Percentiles rank a stretch among this genome's conserved stretches.
Evolutionary conservation across 2,113 vertebrate genomes (phyloP).

Genomic region (Porphyrio hochstetteri): DNA sequence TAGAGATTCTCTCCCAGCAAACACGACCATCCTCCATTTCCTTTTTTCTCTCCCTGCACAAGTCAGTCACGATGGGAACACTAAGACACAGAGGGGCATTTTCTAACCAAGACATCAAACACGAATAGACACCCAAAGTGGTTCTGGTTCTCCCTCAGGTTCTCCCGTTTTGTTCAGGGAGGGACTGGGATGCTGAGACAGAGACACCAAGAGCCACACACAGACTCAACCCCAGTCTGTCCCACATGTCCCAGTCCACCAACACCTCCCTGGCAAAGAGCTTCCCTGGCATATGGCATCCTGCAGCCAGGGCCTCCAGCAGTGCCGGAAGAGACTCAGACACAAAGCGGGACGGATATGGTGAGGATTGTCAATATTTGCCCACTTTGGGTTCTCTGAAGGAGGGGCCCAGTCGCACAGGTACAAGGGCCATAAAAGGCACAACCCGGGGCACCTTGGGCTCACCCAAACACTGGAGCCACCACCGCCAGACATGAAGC

Average conservation of each 20-base stretch:
- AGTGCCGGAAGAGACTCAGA: not conserved
- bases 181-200: not conserved
- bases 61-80: not conserved
- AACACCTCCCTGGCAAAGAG: not conserved
- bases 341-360: rapidly evolving
- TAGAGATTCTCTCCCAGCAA: not conserved
- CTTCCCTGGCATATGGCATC: rapidly evolving
- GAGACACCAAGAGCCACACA: not conserved
- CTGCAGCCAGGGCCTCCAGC: rapidly evolving
- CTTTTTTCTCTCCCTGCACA: not conserved
- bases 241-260: not conserved
- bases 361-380: not conserved
- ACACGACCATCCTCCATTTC: too few species aligned
- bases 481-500: not conserved
- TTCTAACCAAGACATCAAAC: not conserved
- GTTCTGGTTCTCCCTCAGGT: not conserved
- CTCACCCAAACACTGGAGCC: not conserved
- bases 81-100: rapidly evolving
- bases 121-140: rapidly evolving
- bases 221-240: rapidly evolving
- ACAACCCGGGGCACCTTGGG: rapidly evolving
- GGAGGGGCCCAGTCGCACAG: rapidly evolving
- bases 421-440: not conserved
- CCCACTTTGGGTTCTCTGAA: not conserved
- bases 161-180: not conserved